phyloP scores from a whole-genome alignment of 2,797 vertebrate species.

The Enteromius paludinosus region DNA sequence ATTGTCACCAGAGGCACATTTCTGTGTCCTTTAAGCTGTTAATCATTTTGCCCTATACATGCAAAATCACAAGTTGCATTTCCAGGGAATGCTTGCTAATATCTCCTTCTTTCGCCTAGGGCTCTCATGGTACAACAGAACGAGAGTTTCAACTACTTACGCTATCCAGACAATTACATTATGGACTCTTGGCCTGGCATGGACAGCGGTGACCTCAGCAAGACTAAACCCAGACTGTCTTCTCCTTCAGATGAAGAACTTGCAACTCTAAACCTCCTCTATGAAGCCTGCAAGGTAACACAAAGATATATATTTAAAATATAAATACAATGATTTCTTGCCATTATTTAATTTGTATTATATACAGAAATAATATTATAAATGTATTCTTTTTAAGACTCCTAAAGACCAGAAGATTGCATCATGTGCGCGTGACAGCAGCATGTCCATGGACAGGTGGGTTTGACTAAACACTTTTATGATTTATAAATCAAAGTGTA shows the following conservation, averaged over 20 bases:
- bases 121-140: constrained; percentile 93
- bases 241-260: constrained; percentile 84
- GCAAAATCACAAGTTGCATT: not conserved
- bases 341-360: not conserved
- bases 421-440: constrained; percentile 72
- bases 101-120: constrained; percentile 66
- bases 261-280: constrained; percentile 87
- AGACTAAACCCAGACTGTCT: constrained; percentile 86
- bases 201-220: constrained; percentile 80
- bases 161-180: constrained; percentile 80
- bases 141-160: constrained; percentile 89
- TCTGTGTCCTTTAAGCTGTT: not conserved
- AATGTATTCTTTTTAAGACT: constrained; percentile 69
- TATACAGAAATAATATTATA: not conserved
- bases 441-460: constrained; percentile 89
- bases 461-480: not conserved
- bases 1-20: constrained; percentile 63
- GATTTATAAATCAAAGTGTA: not conserved
- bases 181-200: constrained; percentile 92
- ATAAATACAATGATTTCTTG: too few relatives aligned
- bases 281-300: constrained; percentile 91
- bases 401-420: constrained; percentile 88
- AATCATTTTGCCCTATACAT: not conserved
- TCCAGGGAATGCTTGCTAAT: not conserved
- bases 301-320: not conserved